Evolutionary conservation across 2,113 vertebrate species (phyloP).

Genomic region (Nothobranchius furzeri): DNA sequence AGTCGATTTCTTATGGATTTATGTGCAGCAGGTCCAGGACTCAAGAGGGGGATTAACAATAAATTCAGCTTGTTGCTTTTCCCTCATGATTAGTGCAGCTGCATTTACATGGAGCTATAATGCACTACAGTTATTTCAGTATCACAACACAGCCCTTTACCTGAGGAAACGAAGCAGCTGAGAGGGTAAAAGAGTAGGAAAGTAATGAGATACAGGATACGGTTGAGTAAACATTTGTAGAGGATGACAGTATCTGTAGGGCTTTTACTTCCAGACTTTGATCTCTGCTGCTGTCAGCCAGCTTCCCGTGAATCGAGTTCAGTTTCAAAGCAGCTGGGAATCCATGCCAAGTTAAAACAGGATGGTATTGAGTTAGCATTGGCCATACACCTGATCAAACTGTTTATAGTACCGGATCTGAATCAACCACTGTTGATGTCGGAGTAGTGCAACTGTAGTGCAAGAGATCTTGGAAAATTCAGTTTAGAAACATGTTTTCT

Average conservation of each 20-base stretch:
- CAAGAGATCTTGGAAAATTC: slow-evolving; percentile 1
- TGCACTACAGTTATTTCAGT: slow-evolving; percentile 6
- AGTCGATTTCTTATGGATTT: slow-evolving; percentile 19
- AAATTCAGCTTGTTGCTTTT: not conserved
- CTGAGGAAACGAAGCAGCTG: slow-evolving; percentile 34
- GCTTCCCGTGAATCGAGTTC: slow-evolving; percentile 59
- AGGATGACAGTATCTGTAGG: slow-evolving; percentile 70
- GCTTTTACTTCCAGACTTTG: slow-evolving; percentile 68
- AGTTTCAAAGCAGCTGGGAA: slow-evolving; percentile 47
- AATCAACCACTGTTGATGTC: slow-evolving; percentile 4
- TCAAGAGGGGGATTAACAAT: not conserved
- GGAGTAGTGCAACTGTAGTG: not conserved
- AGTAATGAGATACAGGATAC: slow-evolving; percentile 68
- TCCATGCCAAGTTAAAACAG: slow-evolving; percentile 54
- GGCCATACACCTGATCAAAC: slow-evolving; percentile 35
- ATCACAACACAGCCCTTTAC: slow-evolving; percentile 6
- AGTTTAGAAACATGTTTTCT: not conserved
- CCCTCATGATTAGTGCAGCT: not conserved
- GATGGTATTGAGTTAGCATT: slow-evolving; percentile 20
- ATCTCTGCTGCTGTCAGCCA: slow-evolving; percentile 70
- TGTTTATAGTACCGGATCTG: slow-evolving; percentile 17
- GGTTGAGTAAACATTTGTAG: slow-evolving; percentile 72
- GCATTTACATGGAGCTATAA: not conserved
- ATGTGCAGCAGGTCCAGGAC: slow-evolving; percentile 16
- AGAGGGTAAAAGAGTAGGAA: slow-evolving; percentile 44